These are phyloP conservation scores for Acronicta leporina DNA, from an alignment of 2,888 invertebrate species.

Conservation along the genomic window DNA sequence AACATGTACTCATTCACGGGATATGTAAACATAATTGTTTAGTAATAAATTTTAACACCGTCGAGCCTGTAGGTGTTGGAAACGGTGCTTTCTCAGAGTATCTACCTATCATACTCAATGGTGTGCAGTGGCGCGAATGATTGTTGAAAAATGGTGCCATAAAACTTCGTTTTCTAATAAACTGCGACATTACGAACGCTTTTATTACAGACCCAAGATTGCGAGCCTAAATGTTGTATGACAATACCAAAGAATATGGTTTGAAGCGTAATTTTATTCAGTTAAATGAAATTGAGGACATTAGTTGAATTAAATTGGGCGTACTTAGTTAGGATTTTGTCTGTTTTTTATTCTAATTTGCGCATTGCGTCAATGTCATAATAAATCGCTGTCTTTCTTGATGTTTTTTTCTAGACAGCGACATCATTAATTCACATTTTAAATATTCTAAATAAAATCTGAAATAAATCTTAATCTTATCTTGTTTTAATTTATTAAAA, in stretches of 20 bases:
- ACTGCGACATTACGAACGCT: constrained; percentile 63
- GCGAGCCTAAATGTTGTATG: constrained; percentile 21
- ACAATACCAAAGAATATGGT: constrained; percentile 27
- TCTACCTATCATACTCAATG: constrained; percentile 70
- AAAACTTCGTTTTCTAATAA: constrained; percentile 69
- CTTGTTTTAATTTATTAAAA: no score
- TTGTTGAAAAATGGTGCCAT: constrained; percentile 75
- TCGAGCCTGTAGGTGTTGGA: constrained; percentile 22
- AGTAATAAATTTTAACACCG: constrained; percentile 43
- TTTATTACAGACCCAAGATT: constrained; percentile 51
- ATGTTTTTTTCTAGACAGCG: no score
- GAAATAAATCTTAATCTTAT: no score
- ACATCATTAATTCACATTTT: no score
- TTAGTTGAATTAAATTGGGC: constrained; percentile 35
- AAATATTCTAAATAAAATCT: not conserved
- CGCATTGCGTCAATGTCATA: not conserved
- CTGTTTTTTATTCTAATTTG: not conserved
- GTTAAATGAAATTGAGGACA: constrained; percentile 38
- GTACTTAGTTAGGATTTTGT: not conserved
- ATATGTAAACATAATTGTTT: constrained; percentile 40
- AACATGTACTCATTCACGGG: constrained; percentile 10
- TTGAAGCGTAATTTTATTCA: constrained; percentile 45
- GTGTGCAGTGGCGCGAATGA: constrained; percentile 73
- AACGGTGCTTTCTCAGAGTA: constrained; percentile 40
- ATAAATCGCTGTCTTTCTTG: not conserved